Evolutionary conservation across 2,113 vertebrate species (phyloP), one percentile per base, ranked within the genome.

Genomic region (Pyxicephalus adspersus): DNA sequence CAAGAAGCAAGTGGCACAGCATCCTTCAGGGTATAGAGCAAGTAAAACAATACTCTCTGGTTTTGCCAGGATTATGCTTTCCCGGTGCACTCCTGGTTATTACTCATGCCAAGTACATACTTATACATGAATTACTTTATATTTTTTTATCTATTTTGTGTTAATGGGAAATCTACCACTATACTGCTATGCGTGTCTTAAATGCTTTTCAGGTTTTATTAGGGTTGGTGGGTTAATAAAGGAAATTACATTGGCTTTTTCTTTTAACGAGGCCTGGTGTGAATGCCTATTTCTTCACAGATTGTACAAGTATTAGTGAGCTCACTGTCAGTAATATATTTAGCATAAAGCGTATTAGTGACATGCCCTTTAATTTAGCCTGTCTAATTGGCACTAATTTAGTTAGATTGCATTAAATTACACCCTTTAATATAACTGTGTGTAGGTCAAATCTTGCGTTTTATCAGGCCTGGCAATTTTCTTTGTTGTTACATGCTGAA

Each of bases 331-430:
- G 86, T 90, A 92, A 90, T 90, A 92, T 91, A 89, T 92, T 94
- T 93, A 91, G 90, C 89, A 89, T 92, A 91, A 92, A 92, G 91
- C 90, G 89, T 94, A 92, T 93, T 94, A 90, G 87, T 92, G 90
- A 91, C 87, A 89, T 92, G 90, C 85, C 90, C 90, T 92, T 93
- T 92, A 91, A 93, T 93, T 92, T 91, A 91, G 89, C 89, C 88
- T 90, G 85, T 90, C 90, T 92, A 94, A 92, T 92, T 92, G 88
- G 89, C 90, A 88, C 89, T 91, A 93, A 92, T 92, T 93, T 92
- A 89, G 87, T 90, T 91, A 91, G 86, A 92, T 92, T 93, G 88
- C 87, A 89, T 90, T 92, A 92, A 92, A 93, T 93, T 92, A 90
- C 76, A 92, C 88, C 86, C 90, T 92, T 93, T 92, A 90, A 91